phyloP scores from a whole-genome alignment of 2,888 invertebrate genomes.

The Terebella lapidaria region DNA sequence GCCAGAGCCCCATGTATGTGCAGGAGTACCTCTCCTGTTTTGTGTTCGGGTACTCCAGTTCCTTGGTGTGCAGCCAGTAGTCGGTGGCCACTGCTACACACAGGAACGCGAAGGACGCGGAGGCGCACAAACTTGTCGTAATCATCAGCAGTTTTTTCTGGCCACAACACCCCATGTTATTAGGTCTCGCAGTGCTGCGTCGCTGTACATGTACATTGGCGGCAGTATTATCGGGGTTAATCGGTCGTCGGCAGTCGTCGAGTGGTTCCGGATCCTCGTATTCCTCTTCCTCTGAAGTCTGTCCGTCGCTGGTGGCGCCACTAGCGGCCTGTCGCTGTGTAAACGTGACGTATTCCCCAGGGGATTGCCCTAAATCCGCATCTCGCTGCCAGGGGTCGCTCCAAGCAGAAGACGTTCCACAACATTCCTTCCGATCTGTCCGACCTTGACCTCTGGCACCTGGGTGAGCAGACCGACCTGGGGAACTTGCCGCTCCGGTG shows the following conservation, averaged over 20 bases:
- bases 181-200: too few species aligned
- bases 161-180: slow-evolving; percentile 30
- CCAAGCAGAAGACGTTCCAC: too few species aligned
- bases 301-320: too few species aligned
- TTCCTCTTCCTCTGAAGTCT: too few species aligned
- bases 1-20: slow-evolving; percentile 20
- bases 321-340: too few species aligned
- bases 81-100: slow-evolving; percentile 52
- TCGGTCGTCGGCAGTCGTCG: not conserved
- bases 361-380: too few species aligned
- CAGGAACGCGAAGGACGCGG: slow-evolving; percentile 50
- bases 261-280: not conserved
- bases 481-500: not conserved
- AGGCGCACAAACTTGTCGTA: slow-evolving; percentile 50
- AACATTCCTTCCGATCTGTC: too few species aligned
- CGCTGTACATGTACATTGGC: not conserved
- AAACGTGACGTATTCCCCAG: too few species aligned
- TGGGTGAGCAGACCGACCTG: not conserved
- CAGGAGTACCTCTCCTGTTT: slow-evolving; percentile 6
- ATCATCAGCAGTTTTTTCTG: slow-evolving; percentile 47
- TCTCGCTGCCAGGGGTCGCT: too few species aligned
- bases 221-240: not conserved
- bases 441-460: not conserved
- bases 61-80: slow-evolving; percentile 41
- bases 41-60: slow-evolving; percentile 5